Conservation (phyloP, 2,888 invertebrate genomes). For the Platycheirus albimanus region DNA sequence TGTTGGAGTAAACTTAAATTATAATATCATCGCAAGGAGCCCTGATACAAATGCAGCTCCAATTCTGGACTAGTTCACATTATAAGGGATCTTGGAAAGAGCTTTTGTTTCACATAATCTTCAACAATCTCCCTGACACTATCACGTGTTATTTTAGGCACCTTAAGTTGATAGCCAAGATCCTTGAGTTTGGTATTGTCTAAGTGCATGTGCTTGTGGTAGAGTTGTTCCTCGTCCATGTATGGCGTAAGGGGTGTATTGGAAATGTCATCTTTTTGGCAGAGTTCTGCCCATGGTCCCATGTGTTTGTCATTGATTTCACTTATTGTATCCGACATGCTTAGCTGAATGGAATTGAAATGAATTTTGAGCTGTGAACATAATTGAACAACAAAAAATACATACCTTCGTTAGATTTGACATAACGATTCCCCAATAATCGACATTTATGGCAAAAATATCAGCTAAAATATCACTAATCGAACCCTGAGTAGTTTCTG, state of each 20-base stretch:
- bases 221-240: constrained; percentile 91
- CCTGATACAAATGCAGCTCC: not conserved
- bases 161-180: constrained; percentile 85
- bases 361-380: not conserved
- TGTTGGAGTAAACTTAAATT: constrained; percentile 6
- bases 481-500: constrained; percentile 92
- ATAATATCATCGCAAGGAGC: constrained; percentile 40
- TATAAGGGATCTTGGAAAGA: constrained; percentile 90
- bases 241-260: constrained; percentile 96
- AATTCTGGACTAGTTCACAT: constrained; percentile 82
- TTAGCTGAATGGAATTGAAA: constrained; percentile 84
- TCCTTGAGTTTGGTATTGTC: constrained; percentile 87
- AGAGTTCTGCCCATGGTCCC: constrained; percentile 95
- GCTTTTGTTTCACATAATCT: constrained; percentile 91
- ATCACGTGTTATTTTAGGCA: constrained; percentile 86
- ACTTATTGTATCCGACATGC: constrained; percentile 91
- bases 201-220: constrained; percentile 91
- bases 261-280: constrained; percentile 87
- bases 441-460: constrained; percentile 92
- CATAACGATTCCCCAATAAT: constrained; percentile 92
- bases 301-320: constrained; percentile 97
- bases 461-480: constrained; percentile 91
- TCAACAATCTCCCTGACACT: constrained; percentile 88
- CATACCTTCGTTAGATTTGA: constrained; percentile 91
- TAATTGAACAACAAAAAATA: not conserved